phyloP scores from a whole-genome alignment of 2,888 invertebrate species.

The Polylopha cassiicola region DNA sequence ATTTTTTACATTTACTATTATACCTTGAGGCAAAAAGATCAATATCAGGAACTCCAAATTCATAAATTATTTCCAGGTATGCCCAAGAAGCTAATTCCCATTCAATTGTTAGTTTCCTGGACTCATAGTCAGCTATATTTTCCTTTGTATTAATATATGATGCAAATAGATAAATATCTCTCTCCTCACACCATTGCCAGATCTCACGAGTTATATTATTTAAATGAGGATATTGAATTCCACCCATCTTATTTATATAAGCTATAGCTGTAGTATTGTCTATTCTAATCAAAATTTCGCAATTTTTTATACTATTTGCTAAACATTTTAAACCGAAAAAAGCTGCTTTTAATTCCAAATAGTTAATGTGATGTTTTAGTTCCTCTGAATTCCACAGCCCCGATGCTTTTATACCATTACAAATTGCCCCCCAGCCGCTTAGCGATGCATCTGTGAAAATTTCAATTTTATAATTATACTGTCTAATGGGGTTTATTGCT shows the following conservation, averaged over 20 bases:
- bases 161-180: neutral
- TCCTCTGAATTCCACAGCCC: neutral
- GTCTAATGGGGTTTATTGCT: neutral
- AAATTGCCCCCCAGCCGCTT: neutral
- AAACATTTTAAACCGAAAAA: neutral
- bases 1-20: too few relatives aligned
- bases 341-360: neutral
- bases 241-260: neutral
- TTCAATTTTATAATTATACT: too few relatives aligned
- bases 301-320: neutral
- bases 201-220: neutral
- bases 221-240: neutral
- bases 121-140: neutral
- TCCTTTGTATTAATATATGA: neutral
- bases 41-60: too few relatives aligned
- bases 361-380: neutral
- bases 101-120: too few relatives aligned
- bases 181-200: neutral
- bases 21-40: too few relatives aligned
- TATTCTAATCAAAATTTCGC: neutral
- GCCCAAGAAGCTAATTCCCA: too few relatives aligned
- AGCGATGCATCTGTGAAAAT: neutral
- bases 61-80: too few relatives aligned
- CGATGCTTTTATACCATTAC: neutral
- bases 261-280: conserved; percentile 1